These are phyloP conservation scores for Cephalopholis sonnerati DNA, from an alignment of 2,113 vertebrate genomes.

Conservation along the genomic window DNA sequence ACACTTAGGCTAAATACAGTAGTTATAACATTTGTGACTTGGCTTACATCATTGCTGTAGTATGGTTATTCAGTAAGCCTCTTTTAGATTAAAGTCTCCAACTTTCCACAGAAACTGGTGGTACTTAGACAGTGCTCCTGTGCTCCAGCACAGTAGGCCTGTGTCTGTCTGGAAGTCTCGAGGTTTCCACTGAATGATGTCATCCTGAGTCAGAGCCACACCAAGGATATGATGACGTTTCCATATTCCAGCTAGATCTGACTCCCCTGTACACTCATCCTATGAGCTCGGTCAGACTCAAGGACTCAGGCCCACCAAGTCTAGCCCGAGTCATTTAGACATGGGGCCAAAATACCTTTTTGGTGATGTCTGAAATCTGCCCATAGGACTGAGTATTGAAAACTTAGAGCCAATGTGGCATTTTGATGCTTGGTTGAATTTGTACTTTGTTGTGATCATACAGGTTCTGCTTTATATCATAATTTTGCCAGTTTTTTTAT, in stretches of 20 bases:
- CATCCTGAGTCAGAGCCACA: conserved; percentile 75
- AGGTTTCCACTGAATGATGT: conserved; percentile 75
- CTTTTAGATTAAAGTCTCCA: conserved; percentile 26
- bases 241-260: conserved; percentile 29
- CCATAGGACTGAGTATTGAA: background rate
- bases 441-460: background rate
- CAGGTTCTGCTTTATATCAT: background rate
- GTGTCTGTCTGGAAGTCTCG: conserved; percentile 60
- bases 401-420: background rate
- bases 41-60: conserved; percentile 1
- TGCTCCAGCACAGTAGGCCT: conserved; percentile 53
- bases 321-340: background rate
- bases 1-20: background rate
- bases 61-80: conserved; percentile 3
- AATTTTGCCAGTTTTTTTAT: background rate
- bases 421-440: background rate
- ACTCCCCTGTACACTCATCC: conserved; percentile 36
- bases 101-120: conserved; percentile 44
- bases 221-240: conserved; percentile 61
- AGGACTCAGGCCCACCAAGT: background rate
- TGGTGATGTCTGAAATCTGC: background rate
- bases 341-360: background rate
- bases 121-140: background rate
- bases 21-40: conserved; percentile 17
- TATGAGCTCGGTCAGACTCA: conserved; percentile 11